Conservation (phyloP, 2,888 invertebrate species). For the Protophormia terraenovae region DNA sequence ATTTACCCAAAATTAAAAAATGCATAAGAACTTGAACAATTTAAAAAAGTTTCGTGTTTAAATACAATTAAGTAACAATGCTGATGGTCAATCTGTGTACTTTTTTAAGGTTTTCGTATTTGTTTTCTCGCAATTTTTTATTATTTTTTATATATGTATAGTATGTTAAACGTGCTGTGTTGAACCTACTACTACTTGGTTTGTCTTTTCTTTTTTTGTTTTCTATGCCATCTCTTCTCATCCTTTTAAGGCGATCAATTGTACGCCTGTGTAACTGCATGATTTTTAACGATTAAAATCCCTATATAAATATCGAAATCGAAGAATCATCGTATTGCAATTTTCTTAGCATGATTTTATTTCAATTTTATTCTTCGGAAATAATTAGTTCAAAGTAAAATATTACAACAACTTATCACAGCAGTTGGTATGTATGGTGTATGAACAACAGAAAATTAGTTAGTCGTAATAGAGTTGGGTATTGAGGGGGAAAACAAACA, state of each 20-base stretch:
- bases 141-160: slow-evolving; percentile 3
- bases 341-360: slow-evolving; percentile 57
- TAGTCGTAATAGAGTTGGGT: not conserved
- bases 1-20: slow-evolving; percentile 55
- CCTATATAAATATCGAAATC: slow-evolving; percentile 29
- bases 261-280: slow-evolving; percentile 57
- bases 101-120: slow-evolving; percentile 10
- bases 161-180: slow-evolving; percentile 57
- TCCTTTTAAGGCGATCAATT: slow-evolving; percentile 4
- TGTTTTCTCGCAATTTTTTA: slow-evolving; percentile 22
- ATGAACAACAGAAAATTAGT: no score
- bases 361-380: slow-evolving; percentile 75
- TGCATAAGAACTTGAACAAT: slow-evolving; percentile 63
- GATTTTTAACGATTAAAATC: slow-evolving; percentile 61
- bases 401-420: slow-evolving; percentile 73
- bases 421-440: slow-evolving; percentile 38
- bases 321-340: slow-evolving; percentile 22
- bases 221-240: slow-evolving; percentile 24
- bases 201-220: not conserved
- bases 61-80: slow-evolving; percentile 79
- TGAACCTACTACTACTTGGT: not conserved
- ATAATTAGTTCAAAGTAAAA: slow-evolving; percentile 80
- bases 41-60: slow-evolving; percentile 79
- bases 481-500: not conserved
- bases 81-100: slow-evolving; percentile 69